Evolutionary conservation across 2,888 invertebrate genomes (phyloP).

Genomic region (Malthinus flaveolus): DNA sequence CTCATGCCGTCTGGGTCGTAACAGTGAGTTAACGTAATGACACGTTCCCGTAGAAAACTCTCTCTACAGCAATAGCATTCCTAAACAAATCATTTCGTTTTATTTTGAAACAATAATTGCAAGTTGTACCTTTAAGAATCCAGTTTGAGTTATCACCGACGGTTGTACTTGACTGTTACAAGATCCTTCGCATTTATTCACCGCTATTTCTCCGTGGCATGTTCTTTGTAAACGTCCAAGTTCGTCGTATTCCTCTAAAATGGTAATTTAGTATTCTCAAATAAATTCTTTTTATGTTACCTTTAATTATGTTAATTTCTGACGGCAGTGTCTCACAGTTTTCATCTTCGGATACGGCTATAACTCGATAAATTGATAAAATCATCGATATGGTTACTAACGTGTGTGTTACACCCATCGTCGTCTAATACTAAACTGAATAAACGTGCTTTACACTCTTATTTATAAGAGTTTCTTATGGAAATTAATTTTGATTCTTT

Average conservation of each 20-base stretch:
- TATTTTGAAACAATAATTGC: background rate
- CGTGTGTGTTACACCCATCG: slow-evolving; percentile 12
- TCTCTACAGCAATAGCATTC: slow-evolving; percentile 93
- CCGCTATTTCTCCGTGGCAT: slow-evolving; percentile 86
- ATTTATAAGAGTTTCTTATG: slow-evolving; percentile 21
- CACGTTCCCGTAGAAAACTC: slow-evolving; percentile 78
- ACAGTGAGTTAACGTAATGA: slow-evolving; percentile 80
- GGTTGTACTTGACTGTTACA: slow-evolving; percentile 92
- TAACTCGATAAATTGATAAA: slow-evolving; percentile 2
- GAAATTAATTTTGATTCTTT: slow-evolving; percentile 26
- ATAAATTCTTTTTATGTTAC: slow-evolving; percentile 51
- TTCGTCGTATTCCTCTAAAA: slow-evolving; percentile 84
- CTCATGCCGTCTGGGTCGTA: slow-evolving; percentile 86
- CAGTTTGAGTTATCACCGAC: slow-evolving; percentile 84
- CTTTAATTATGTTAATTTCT: slow-evolving; percentile 86
- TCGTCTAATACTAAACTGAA: slow-evolving; percentile 13
- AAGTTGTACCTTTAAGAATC: slow-evolving; percentile 78
- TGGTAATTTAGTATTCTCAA: slow-evolving; percentile 18
- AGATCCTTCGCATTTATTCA: slow-evolving; percentile 92
- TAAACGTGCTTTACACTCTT: slow-evolving; percentile 10
- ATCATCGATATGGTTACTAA: slow-evolving; percentile 7
- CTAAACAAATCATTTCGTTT: slow-evolving; percentile 56
- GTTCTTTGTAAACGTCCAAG: slow-evolving; percentile 81
- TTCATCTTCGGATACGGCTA: slow-evolving; percentile 60
- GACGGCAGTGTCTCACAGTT: slow-evolving; percentile 85